Conservation (phyloP, 2,888 invertebrate species). For the Syrphus vitripennis region DNA sequence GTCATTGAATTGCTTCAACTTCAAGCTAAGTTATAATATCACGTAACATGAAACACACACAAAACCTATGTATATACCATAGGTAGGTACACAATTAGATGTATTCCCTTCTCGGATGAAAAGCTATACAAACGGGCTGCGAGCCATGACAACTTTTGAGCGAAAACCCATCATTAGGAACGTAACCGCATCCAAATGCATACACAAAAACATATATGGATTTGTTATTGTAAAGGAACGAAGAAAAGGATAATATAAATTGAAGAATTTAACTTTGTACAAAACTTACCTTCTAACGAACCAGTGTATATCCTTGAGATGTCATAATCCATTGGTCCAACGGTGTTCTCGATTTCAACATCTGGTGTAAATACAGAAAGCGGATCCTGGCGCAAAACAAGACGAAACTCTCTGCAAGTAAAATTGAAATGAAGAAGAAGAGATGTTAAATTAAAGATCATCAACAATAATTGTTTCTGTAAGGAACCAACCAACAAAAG, state of each 20-base stretch:
- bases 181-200: constrained; percentile 46
- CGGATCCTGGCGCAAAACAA: constrained; percentile 88
- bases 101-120: constrained; percentile 21
- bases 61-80: neutral
- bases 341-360: constrained; percentile 88
- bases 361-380: constrained; percentile 88
- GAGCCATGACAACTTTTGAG: constrained; percentile 58
- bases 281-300: constrained; percentile 87
- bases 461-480: constrained; percentile 36
- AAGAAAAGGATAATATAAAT: neutral
- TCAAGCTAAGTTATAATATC: constrained; percentile 39
- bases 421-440: no score
- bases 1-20: constrained; percentile 50
- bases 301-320: constrained; percentile 89
- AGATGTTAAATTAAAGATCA: constrained; percentile 31
- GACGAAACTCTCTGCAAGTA: constrained; percentile 88
- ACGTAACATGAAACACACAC: constrained; percentile 33
- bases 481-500: neutral
- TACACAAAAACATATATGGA: neutral
- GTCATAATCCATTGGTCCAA: constrained; percentile 87
- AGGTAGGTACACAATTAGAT: constrained; percentile 8
- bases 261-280: constrained; percentile 1
- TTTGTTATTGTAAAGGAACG: neutral
- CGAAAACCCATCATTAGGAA: constrained; percentile 53
- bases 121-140: constrained; percentile 25